Percentiles rank a stretch among this genome's conserved stretches.
Conservation (phyloP, 1,140 invertebrate genomes). For the Arctopsyche grandis region DNA sequence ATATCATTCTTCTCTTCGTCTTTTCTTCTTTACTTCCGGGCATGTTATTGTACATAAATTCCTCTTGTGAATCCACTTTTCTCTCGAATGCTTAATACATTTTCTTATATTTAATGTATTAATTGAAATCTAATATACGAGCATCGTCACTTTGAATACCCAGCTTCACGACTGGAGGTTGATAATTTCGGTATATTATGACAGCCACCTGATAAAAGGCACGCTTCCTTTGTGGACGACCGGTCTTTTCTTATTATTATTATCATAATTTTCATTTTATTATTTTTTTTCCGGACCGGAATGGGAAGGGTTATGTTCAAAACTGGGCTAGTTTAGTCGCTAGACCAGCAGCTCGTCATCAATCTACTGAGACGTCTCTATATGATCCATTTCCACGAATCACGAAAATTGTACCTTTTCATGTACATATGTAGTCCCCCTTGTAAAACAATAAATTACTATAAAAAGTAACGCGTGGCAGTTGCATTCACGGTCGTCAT, state of each 20-base stretch:
- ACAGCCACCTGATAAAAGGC: slow-evolving; percentile 51
- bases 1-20: too few species aligned
- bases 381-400: slow-evolving; percentile 27
- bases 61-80: too few species aligned
- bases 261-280: neutral
- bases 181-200: slow-evolving; percentile 53
- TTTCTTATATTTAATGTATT: too few species aligned
- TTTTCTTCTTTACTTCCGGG: too few species aligned
- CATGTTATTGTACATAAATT: too few species aligned
- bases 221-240: slow-evolving; percentile 43
- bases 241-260: slow-evolving; percentile 8
- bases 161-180: neutral
- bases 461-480: neutral
- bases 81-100: too few species aligned
- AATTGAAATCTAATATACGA: too few species aligned
- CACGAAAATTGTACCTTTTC: neutral
- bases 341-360: neutral
- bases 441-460: slow-evolving; percentile 3
- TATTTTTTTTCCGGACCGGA: neutral
- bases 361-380: neutral
- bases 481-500: too few species aligned
- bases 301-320: neutral
- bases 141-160: neutral
- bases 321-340: neutral
- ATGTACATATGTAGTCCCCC: too few species aligned